Conservation (phyloP, 2,888 invertebrate genomes). For the Aricia artaxerxes region DNA sequence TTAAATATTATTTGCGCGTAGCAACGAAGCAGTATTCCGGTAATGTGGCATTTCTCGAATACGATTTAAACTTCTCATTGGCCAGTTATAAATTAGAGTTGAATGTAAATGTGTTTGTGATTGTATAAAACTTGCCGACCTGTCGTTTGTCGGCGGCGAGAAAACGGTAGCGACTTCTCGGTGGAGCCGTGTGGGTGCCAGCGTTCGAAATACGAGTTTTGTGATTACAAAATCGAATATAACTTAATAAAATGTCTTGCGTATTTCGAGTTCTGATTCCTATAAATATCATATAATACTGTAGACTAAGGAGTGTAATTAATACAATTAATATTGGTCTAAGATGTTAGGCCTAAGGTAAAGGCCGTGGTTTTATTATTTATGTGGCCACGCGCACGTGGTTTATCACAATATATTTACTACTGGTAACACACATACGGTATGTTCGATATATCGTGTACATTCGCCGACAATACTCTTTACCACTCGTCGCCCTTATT, state of each 20-base stretch:
- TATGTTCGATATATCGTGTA: neutral
- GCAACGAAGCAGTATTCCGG: conserved; percentile 75
- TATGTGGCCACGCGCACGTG: neutral
- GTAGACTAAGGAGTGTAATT: conserved; percentile 29
- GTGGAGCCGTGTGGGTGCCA: conserved; percentile 25
- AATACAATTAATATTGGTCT: conserved; percentile 22
- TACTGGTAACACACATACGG: neutral
- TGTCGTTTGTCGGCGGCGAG: conserved; percentile 17
- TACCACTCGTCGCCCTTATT: neutral
- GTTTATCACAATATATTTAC: conserved; percentile 5
- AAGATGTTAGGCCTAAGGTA: conserved; percentile 27
- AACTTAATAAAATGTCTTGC: conserved; percentile 6
- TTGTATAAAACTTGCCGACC: conserved; percentile 32
- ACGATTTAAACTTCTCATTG: conserved; percentile 40
- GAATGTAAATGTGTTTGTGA: conserved; percentile 55
- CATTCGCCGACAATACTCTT: neutral
- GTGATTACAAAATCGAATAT: conserved; percentile 7
- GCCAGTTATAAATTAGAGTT: conserved; percentile 48
- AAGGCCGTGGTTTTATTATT: conserved; percentile 25
- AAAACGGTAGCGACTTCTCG: conserved; percentile 13
- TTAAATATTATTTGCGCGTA: conserved; percentile 65
- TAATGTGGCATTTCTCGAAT: conserved; percentile 42
- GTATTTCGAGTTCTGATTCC: conserved; percentile 27
- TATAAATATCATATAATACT: conserved; percentile 27
- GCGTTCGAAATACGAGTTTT: conserved; percentile 28